phyloP scores from a whole-genome alignment of 1,140 invertebrate genomes.

The Solenopsis fugax region DNA sequence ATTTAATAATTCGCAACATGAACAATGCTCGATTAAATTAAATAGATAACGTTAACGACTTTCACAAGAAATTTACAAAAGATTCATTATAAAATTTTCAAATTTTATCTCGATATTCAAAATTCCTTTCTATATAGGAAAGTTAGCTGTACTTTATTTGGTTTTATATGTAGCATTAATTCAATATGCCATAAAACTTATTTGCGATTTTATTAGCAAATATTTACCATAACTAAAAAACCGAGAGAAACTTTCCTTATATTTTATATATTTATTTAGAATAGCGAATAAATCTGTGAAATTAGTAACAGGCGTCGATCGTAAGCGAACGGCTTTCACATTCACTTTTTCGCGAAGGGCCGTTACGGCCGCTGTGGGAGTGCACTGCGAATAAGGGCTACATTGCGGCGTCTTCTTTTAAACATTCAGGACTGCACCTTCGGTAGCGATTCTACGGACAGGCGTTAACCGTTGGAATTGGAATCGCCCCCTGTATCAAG shows the following conservation, averaged over 20 bases:
- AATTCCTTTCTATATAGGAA: not conserved
- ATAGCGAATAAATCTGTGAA: slow-evolving; percentile 20
- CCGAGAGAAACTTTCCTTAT: not conserved
- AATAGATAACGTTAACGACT: not conserved
- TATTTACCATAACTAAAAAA: not conserved
- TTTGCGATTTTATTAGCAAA: not conserved
- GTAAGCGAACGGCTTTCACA: slow-evolving; percentile 10
- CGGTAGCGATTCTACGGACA: slow-evolving; percentile 55
- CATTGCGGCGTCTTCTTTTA: slow-evolving; percentile 62
- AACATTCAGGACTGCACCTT: slow-evolving; percentile 67
- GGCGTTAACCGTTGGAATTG: slow-evolving; percentile 73
- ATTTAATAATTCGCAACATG: not conserved
- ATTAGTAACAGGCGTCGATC: not conserved
- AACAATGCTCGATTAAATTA: not conserved
- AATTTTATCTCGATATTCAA: not conserved
- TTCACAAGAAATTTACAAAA: not conserved
- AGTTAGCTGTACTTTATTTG: not conserved
- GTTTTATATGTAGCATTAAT: not conserved
- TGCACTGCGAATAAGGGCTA: slow-evolving; percentile 57
- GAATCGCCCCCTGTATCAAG: slow-evolving; percentile 65
- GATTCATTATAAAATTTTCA: not conserved
- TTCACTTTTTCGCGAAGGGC: slow-evolving; percentile 59
- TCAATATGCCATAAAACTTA: not conserved
- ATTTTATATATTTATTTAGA: not conserved
- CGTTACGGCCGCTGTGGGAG: slow-evolving; percentile 58